Conservation (phyloP, 1,140 invertebrate genomes). For the Cotesia glomerata region DNA sequence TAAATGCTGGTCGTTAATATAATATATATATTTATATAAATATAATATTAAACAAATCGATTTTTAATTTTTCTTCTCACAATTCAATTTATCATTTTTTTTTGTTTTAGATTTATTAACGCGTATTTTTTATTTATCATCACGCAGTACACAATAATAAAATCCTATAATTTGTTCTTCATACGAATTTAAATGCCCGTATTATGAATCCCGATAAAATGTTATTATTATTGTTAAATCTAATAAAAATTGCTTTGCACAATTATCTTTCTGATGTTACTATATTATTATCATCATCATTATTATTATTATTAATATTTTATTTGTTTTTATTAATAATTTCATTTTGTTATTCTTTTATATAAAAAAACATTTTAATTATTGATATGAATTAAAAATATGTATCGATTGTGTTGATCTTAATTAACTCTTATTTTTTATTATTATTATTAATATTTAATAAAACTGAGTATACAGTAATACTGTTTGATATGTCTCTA, state of each 20-base stretch:
- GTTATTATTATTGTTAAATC: conserved; percentile 18
- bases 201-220: conserved; percentile 37
- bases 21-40: no score
- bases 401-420: conserved; percentile 36
- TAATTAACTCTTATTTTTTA: conserved; percentile 31
- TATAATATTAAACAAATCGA: conserved; percentile 2
- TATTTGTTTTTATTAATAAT: no score
- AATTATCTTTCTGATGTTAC: neutral
- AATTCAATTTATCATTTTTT: neutral
- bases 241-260: conserved; percentile 2
- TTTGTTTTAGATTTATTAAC: conserved; percentile 3
- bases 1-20: neutral
- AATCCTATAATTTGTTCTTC: conserved; percentile 4
- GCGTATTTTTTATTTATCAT: neutral
- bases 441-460: conserved; percentile 32
- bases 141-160: conserved; percentile 12
- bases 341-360: neutral
- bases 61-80: neutral
- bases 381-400: conserved; percentile 57
- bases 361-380: conserved; percentile 37
- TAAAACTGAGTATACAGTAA: conserved; percentile 56
- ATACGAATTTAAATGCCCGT: conserved; percentile 40
- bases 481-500: conserved; percentile 63
- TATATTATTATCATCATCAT: no score
- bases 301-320: neutral